Conservation (phyloP, 2,797 vertebrate genomes). For the Iguana delicatissima region DNA sequence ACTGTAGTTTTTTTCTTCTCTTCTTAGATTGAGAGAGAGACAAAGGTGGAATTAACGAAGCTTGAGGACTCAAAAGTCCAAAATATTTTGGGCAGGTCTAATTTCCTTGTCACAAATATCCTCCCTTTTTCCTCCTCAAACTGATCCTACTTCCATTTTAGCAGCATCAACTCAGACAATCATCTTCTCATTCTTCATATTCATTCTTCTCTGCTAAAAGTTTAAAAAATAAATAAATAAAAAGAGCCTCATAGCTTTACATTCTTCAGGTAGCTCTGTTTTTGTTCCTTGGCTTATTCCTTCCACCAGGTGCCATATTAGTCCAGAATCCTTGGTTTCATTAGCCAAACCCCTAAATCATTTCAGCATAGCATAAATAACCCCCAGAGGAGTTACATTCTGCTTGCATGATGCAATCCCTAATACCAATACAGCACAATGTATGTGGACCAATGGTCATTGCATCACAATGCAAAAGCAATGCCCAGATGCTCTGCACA, state of each 20-base stretch:
- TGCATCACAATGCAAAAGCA: no score
- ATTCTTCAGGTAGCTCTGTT: background rate
- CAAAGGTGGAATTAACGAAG: slow-evolving; percentile 42
- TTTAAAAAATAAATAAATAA: no score
- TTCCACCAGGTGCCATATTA: background rate
- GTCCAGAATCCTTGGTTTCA: no score
- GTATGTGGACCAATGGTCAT: no score
- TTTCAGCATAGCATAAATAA: no score
- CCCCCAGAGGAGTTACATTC: no score
- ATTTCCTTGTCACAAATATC: slow-evolving; percentile 2
- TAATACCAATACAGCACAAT: no score
- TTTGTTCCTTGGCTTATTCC: background rate
- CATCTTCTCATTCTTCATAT: no score
- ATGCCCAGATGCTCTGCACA: no score
- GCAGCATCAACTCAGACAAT: background rate
- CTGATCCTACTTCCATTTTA: background rate
- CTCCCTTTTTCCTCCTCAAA: background rate
- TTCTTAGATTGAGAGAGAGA: background rate
- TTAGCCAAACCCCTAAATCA: no score
- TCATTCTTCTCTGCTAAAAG: background rate
- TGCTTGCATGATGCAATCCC: no score
- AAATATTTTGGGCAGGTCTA: background rate
- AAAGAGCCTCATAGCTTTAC: no score
- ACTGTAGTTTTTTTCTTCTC: background rate
- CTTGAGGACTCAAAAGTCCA: slow-evolving; percentile 22